A percentile compares a stretch with the other conserved stretches of the same genome.
phyloP scores from a whole-genome alignment of 2,888 invertebrate species.

The Trachelus stipa region DNA sequence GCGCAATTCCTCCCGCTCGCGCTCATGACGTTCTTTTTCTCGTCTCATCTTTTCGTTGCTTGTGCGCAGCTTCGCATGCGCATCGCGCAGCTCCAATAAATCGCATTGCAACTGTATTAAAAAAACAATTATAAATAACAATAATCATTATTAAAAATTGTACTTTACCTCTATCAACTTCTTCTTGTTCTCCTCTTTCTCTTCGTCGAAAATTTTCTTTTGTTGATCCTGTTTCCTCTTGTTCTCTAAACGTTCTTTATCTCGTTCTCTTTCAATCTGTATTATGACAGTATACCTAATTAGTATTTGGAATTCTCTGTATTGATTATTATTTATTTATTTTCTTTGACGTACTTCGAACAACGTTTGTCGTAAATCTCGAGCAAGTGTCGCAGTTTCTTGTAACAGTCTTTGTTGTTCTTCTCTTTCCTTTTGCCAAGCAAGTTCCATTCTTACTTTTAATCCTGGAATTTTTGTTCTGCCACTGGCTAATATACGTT shows the following conservation, averaged over 20 bases:
- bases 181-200: constrained; percentile 88
- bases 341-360: constrained; percentile 73
- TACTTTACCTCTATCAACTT: constrained; percentile 74
- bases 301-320: not conserved
- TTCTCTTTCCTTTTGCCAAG: constrained; percentile 94
- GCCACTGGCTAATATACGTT: constrained; percentile 84
- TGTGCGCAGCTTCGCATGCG: constrained; percentile 90
- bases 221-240: constrained; percentile 87
- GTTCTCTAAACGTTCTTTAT: constrained; percentile 88
- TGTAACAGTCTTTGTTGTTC: constrained; percentile 91
- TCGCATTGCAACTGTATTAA: constrained; percentile 81
- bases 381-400: constrained; percentile 89
- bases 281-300: constrained; percentile 19
- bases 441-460: constrained; percentile 88
- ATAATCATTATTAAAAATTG: not conserved
- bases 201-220: constrained; percentile 87
- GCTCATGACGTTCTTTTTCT: constrained; percentile 87
- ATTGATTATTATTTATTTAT: not conserved
- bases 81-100: constrained; percentile 87
- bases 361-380: constrained; percentile 87
- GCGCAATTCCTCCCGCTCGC: constrained; percentile 77
- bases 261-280: constrained; percentile 87
- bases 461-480: constrained; percentile 87
- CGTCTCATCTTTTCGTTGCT: constrained; percentile 90
- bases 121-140: not conserved